phyloP scores from a whole-genome alignment of 2,113 vertebrate genomes.

The Ameiurus melas region DNA sequence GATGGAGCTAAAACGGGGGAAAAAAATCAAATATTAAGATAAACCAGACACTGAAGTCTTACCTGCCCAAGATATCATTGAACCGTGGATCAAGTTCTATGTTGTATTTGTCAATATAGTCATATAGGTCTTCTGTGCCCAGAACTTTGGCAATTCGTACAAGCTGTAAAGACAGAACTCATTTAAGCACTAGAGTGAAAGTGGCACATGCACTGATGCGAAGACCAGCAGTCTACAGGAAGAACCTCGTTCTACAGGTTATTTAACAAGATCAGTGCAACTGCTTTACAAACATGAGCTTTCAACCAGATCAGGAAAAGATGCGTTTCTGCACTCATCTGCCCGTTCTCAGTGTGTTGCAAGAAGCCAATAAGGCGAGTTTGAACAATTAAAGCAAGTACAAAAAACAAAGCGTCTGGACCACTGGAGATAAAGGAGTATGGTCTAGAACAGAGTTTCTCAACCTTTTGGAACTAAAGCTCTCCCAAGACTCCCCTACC shows the following conservation, averaged over 20 bases:
- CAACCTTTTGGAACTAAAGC: no score
- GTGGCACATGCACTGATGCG: not conserved
- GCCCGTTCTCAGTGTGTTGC: not conserved
- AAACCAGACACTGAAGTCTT: not conserved
- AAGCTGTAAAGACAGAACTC: slow-evolving; percentile 52
- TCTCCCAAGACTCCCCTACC: no score
- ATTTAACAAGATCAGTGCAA: not conserved
- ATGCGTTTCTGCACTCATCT: not conserved
- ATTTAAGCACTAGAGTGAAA: slow-evolving; percentile 12
- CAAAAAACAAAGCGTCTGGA: not conserved
- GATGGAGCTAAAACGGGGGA: not conserved
- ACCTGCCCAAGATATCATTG: slow-evolving; percentile 71
- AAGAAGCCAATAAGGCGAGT: not conserved
- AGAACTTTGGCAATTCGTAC: slow-evolving; percentile 70
- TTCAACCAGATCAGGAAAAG: not conserved
- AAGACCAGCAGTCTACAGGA: not conserved
- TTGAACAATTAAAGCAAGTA: not conserved
- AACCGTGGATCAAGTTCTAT: slow-evolving; percentile 69
- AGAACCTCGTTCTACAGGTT: not conserved
- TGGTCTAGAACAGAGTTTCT: not conserved
- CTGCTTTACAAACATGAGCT: not conserved
- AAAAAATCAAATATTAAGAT: not conserved
- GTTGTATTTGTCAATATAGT: slow-evolving; percentile 73
- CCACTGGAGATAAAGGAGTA: not conserved
- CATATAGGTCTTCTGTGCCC: slow-evolving; percentile 70